These are phyloP conservation scores for Taurulus bubalis DNA, from an alignment of 2,113 vertebrate species.

Conservation along the genomic window DNA sequence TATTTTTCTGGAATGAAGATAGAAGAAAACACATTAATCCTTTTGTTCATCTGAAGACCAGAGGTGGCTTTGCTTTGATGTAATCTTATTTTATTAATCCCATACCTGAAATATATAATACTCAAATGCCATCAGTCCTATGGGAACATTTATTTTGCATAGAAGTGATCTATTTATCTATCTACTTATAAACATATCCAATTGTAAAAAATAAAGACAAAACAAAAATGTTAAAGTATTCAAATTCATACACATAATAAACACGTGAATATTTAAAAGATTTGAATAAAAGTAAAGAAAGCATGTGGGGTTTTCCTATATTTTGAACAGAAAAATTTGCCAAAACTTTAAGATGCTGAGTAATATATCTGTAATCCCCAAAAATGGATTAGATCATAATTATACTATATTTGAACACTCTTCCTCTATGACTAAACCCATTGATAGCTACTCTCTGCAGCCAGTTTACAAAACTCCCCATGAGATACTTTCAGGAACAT, in stretches of 20 bases:
- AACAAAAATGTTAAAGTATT: neutral
- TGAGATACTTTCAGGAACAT: neutral
- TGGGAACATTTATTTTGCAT: constrained; percentile 1
- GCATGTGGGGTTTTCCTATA: neutral
- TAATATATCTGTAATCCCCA: neutral
- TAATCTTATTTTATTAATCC: constrained; percentile 45
- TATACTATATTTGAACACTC: neutral
- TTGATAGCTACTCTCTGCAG: neutral
- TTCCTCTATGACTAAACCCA: neutral
- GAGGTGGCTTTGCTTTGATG: constrained; percentile 19
- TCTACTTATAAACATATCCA: neutral
- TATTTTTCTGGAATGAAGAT: constrained; percentile 92
- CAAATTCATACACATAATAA: neutral
- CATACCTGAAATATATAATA: constrained; percentile 36
- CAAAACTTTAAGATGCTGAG: neutral
- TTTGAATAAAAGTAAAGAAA: neutral
- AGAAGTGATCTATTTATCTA: neutral
- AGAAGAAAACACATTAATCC: constrained; percentile 47
- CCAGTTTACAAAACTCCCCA: neutral
- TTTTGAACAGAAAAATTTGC: neutral
- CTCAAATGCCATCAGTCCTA: neutral
- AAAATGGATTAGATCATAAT: neutral
- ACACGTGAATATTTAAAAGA: neutral
- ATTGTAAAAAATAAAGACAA: neutral
- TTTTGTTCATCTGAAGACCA: constrained; percentile 26